Percentiles rank a stretch among this genome's conserved stretches.
phyloP scores from a whole-genome alignment of 2,888 invertebrate genomes.

The Leucoma salicis region DNA sequence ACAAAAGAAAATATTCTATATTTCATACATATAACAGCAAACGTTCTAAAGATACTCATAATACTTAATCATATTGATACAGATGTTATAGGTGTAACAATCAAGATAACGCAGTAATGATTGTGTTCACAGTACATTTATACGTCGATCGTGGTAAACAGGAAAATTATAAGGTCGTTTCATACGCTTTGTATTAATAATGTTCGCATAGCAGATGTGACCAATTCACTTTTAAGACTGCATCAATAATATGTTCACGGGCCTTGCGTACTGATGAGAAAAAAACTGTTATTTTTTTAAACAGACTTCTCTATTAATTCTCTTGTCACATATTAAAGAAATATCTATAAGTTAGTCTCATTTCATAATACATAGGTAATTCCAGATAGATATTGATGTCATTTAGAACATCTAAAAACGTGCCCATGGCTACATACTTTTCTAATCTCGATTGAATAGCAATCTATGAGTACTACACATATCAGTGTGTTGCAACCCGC shows the following conservation, averaged over 20 bases:
- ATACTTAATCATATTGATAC: neutral
- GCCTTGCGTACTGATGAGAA: conserved; percentile 20
- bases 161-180: conserved; percentile 30
- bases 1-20: no score
- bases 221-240: conserved; percentile 38
- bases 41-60: neutral
- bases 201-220: conserved; percentile 41
- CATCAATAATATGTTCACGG: conserved; percentile 38
- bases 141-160: conserved; percentile 32
- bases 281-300: neutral
- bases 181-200: conserved; percentile 26
- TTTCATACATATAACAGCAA: no score
- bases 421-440: neutral
- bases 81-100: conserved; percentile 12
- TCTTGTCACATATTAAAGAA: no score
- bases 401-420: neutral
- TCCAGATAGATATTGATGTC: no score
- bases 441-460: neutral
- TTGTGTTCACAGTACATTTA: conserved; percentile 21
- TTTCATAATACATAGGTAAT: no score
- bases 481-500: neutral
- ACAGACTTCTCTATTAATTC: no score
- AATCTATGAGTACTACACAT: neutral
- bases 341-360: no score
- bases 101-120: conserved; percentile 26